Evolutionary conservation across 1,140 invertebrate genomes (phyloP), one percentile per base, ranked within the genome.

Genomic region (Vanessa atalanta): DNA sequence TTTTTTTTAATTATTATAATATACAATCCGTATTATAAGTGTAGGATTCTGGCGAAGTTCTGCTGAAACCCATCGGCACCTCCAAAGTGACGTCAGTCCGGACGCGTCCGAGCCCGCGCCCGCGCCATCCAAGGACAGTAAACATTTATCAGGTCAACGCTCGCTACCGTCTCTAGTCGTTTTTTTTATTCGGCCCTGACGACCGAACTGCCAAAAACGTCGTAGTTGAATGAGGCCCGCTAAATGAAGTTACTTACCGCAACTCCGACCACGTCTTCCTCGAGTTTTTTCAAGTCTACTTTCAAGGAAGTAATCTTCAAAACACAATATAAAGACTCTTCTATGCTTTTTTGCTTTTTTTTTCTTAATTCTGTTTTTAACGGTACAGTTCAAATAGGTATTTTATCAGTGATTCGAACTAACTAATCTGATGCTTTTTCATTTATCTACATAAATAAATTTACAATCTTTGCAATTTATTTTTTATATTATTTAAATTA

Each of bases 121-220:
- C 75, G 79, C 83, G 81, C 77, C 88, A 82, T 78, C 79, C 90
- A 92, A 92, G 89, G 90, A 92, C 90, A 92, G 87, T 91, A 91
- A 92, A 90, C 88, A 91, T 88, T 87, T 84, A 84, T 79, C 85
- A 87, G 90, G 90, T 92, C 90, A 92, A 90, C 77, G 88, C 76
- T 77, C 90, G 89, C 83, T 63, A 77, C 79, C 87, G 84, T 88
- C 88, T 87, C 85, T 90, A 90, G 83, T 82, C 84, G 73, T 78
- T 83, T 84, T 83, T 88, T 88, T 81, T 77, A 81, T 83, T 82
- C 78, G 85, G 80, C 88, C 87, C 85, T 88, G 81, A 84, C 79
- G 81, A 85, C 80, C 81, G 79, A 80, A 79, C 83, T 82, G 83
- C 79, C 79, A 78, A 85, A 78, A 76, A 78, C 76, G 73, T 73